Evolutionary conservation across 2,113 vertebrate species (phyloP).

Genomic region (Clarias batrachus): DNA sequence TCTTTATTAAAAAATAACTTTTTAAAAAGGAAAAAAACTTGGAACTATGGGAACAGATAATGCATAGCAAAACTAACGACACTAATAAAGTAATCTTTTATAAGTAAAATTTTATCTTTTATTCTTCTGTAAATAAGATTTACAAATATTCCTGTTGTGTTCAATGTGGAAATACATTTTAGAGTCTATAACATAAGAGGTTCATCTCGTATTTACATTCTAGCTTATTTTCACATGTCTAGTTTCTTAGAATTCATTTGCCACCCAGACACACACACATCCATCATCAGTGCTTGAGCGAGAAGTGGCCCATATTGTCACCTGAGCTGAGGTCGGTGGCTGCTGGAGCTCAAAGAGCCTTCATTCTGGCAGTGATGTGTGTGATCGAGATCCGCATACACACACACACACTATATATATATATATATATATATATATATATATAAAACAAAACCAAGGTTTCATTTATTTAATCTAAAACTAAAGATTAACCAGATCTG

Average conservation of each 20-base stretch:
- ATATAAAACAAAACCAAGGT: not conserved
- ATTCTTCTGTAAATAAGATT: constrained; percentile 2
- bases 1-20: not conserved
- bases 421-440: not conserved
- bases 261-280: constrained; percentile 49
- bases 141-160: not conserved
- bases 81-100: not conserved
- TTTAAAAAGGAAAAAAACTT: not conserved
- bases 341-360: constrained; percentile 82
- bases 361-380: constrained; percentile 92
- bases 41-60: too few relatives aligned
- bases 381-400: constrained; percentile 76
- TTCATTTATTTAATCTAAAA: not conserved
- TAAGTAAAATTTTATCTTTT: not conserved
- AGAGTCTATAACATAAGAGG: not conserved
- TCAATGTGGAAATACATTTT: not conserved
- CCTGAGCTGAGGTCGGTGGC: constrained; percentile 87
- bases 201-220: constrained; percentile 40
- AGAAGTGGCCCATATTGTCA: too few relatives aligned
- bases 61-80: too few relatives aligned
- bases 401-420: not conserved
- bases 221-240: constrained; percentile 18
- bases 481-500: not conserved
- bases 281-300: too few relatives aligned
- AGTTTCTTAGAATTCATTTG: not conserved